Evolutionary conservation across 2,888 invertebrate genomes (phyloP), one percentile per base, ranked within the genome.

Genomic region (Colletes collaris): DNA sequence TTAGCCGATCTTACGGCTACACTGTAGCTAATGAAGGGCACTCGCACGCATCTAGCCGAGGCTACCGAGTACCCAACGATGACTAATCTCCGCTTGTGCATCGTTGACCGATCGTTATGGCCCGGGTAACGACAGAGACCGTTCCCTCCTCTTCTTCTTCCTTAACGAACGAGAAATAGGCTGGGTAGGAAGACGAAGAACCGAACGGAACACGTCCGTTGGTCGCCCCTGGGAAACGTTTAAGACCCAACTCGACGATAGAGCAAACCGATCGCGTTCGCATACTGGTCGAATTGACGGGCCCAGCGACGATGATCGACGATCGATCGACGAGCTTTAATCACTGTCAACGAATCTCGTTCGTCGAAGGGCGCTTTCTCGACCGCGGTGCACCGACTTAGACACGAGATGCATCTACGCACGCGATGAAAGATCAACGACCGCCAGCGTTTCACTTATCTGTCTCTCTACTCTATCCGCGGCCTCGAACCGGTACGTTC

Each of bases 71-170:
- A 86, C 78, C 79, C 83, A 73, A 63, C 84, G 90, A 91, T 92
- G 90, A 92, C 90, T 91, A 90, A 91, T 91, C 89, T 89, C 80
- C 85, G 83, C 75, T 82, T 81, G 87, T 84, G 86, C 84, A 80
- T 86, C 86, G 87, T 87, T 90, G 89, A 91, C 89, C 89, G 91
- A 90, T 91, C 90, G 90, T 91, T 90, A 90, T 87, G 90, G 87
- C 82, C 88, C 85, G 77, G 79, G 87, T 89, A 89, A 88, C 88
- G 89, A 90, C 89, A 88, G 86, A 58, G 67, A 66, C 60, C 72
- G 35, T 73, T 72, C 35, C 49, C 52, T n/a, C 74, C 60, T 59
- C 58, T 69, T 77, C 70, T 79, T 65, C 62, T 60, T 67, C 59
- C 64, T 67, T 80, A 84, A 85, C 80, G 86, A 88, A 86, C 78